Evolutionary conservation across 2,888 invertebrate genomes (phyloP).

Genomic region (Callyntrura guangdongensis): DNA sequence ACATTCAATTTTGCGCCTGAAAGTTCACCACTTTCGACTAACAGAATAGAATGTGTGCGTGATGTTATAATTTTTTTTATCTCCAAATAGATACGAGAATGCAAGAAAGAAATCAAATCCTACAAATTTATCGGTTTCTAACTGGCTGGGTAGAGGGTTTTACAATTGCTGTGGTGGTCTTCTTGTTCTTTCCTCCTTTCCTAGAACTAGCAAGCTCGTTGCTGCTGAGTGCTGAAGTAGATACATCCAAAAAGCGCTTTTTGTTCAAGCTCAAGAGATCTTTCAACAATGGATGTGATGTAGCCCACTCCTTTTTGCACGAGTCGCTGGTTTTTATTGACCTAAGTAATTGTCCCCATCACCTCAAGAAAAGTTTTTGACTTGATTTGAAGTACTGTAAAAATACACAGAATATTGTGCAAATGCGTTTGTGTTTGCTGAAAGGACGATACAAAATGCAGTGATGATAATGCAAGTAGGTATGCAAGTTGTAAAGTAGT

Average conservation of each 20-base stretch:
- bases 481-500: no score
- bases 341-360: background rate
- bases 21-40: no score
- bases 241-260: background rate
- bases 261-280: conserved; percentile 15
- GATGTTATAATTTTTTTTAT: no score
- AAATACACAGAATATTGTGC: background rate
- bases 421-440: background rate
- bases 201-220: no score
- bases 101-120: background rate
- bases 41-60: no score
- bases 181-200: background rate
- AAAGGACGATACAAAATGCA: background rate
- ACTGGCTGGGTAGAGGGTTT: background rate
- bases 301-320: background rate
- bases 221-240: no score
- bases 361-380: conserved; percentile 1
- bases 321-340: background rate
- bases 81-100: no score
- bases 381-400: background rate
- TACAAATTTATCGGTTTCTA: background rate
- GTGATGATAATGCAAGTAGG: background rate
- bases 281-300: background rate
- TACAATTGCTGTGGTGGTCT: background rate
- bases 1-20: no score